Conservation (phyloP, 2,797 vertebrate genomes). For the Chelon labrosus region DNA sequence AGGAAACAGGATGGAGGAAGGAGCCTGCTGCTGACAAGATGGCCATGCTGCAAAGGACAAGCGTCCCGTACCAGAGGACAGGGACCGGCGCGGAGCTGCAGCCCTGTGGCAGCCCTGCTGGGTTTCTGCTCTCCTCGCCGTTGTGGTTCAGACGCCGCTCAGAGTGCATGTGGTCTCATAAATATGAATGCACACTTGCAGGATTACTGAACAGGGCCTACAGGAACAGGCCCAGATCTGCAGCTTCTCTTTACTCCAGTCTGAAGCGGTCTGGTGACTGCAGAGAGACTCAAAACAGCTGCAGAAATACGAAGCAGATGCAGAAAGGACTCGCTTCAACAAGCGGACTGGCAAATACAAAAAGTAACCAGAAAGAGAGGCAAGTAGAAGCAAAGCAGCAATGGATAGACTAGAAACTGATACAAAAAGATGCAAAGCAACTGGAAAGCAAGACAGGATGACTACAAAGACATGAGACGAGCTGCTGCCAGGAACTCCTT, state of each 20-base stretch:
- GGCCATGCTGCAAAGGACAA: conserved; percentile 48
- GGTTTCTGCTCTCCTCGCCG: conserved; percentile 2
- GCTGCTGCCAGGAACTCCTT: too few species aligned
- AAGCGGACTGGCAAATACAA: too few species aligned
- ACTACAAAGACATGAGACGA: neutral
- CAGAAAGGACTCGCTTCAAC: too few species aligned
- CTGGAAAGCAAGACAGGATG: neutral
- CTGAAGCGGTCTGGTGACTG: too few species aligned
- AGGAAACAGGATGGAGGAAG: conserved; percentile 37
- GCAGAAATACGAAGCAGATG: too few species aligned
- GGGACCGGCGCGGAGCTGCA: neutral
- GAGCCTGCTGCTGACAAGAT: conserved; percentile 58
- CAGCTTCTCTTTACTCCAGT: too few species aligned
- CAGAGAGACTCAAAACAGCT: too few species aligned
- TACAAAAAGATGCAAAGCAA: neutral
- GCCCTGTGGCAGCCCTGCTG: too few species aligned
- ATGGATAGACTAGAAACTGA: neutral
- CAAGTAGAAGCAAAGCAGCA: neutral
- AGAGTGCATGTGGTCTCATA: neutral
- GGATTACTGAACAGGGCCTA: neutral
- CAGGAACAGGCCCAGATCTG: too few species aligned
- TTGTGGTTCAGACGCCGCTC: neutral
- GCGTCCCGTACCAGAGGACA: conserved; percentile 17
- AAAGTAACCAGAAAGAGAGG: too few species aligned
- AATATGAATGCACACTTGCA: conserved; percentile 5